These are phyloP conservation scores for Drosophila paramelanica DNA, from an alignment of 2,888 invertebrate genomes.

Conservation along the genomic window DNA sequence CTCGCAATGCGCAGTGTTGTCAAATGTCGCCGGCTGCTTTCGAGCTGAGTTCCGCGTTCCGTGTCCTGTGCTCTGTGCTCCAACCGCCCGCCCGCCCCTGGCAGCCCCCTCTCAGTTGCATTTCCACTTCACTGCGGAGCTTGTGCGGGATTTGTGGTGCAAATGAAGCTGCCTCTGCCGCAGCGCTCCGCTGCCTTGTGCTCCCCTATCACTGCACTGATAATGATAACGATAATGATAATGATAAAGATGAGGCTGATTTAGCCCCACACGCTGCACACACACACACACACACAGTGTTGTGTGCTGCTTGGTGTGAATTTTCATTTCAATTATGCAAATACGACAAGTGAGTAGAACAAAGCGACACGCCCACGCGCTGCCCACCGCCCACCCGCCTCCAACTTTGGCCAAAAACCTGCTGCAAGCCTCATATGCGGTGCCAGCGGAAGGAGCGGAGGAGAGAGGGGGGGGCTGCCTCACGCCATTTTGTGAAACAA, in stretches of 20 bases:
- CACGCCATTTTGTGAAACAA: constrained; percentile 76
- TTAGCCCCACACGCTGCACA: constrained; percentile 41
- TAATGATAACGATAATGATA: constrained; percentile 45
- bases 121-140: constrained; percentile 51
- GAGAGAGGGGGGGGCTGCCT: constrained; percentile 6
- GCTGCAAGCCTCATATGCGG: constrained; percentile 5
- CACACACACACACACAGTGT: background rate
- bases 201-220: background rate
- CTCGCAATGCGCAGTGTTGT: constrained; percentile 44
- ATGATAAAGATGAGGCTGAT: constrained; percentile 78
- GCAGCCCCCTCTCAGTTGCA: constrained; percentile 6
- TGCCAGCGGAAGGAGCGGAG: background rate
- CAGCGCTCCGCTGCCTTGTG: background rate
- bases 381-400: background rate
- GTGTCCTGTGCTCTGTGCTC: background rate
- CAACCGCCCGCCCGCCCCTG: no score
- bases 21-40: constrained; percentile 32
- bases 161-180: constrained; percentile 46
- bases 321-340: constrained; percentile 81
- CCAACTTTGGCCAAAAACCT: background rate
- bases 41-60: background rate
- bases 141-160: constrained; percentile 44
- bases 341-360: constrained; percentile 74
- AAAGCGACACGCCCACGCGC: constrained; percentile 58
- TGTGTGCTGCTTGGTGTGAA: constrained; percentile 51